Percentiles rank a stretch among this genome's conserved stretches.
Conservation (phyloP, 2,888 invertebrate species). For the Cosmia trapezina region DNA sequence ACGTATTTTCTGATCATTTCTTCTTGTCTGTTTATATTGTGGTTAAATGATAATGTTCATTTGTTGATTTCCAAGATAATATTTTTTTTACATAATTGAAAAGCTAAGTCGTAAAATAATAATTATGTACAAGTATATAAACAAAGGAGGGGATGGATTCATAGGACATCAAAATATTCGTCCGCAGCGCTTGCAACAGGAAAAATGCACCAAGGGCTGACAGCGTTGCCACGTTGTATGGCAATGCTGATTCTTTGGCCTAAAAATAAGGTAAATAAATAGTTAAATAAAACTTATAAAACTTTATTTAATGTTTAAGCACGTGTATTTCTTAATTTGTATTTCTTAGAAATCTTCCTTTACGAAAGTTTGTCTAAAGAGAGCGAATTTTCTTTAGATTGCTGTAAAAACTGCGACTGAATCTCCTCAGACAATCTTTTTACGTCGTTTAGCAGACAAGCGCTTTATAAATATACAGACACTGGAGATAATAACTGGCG, state of each 20-base stretch:
- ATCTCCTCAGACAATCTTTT: conserved; percentile 39
- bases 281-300: background rate
- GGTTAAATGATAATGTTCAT: no score
- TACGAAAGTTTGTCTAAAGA: background rate
- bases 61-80: no score
- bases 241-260: background rate
- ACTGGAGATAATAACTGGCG: conserved; percentile 25
- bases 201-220: background rate
- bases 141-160: background rate
- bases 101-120: no score
- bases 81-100: no score
- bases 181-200: background rate
- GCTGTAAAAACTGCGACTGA: conserved; percentile 19
- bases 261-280: background rate
- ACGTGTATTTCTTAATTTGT: background rate
- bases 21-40: background rate
- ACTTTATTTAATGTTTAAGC: no score
- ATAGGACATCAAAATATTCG: background rate
- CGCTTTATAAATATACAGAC: conserved; percentile 40
- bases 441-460: conserved; percentile 35
- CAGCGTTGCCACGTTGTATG: background rate
- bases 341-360: background rate
- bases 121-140: background rate
- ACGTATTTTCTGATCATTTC: background rate
- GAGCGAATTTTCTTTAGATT: conserved; percentile 11